These are phyloP conservation scores for Hylaeus volcanicus DNA, from an alignment of 1,140 invertebrate genomes.

Conservation along the genomic window DNA sequence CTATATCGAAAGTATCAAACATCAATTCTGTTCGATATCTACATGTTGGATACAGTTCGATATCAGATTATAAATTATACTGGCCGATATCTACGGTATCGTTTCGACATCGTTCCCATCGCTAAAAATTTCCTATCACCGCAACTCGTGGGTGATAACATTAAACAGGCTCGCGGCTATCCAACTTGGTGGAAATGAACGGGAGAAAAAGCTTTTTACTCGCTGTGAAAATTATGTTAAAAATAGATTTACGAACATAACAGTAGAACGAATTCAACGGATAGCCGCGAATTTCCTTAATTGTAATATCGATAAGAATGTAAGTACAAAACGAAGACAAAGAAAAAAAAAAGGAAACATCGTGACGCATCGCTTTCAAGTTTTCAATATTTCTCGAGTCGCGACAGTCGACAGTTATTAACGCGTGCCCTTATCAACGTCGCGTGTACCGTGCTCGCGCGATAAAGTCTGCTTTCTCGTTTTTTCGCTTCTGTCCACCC, in stretches of 20 bases:
- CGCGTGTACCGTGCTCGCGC: neutral
- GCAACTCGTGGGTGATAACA: neutral
- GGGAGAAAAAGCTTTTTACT: too few species aligned
- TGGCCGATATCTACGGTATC: too few species aligned
- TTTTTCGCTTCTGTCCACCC: slow-evolving; percentile 2
- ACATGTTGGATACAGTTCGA: too few species aligned
- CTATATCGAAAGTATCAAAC: too few species aligned
- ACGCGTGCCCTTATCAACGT: slow-evolving; percentile 19
- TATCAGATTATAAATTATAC: too few species aligned
- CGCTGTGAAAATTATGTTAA: too few species aligned
- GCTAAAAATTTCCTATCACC: neutral
- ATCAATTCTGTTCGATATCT: too few species aligned
- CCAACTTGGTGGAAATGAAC: neutral
- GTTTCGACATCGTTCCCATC: too few species aligned
- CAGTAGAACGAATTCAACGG: neutral
- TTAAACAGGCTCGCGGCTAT: neutral
- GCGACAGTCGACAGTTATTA: slow-evolving; percentile 39
- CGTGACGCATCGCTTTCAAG: slow-evolving; percentile 36
- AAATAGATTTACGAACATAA: too few species aligned
- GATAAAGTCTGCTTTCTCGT: slow-evolving; percentile 2
- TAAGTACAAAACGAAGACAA: slow-evolving; percentile 57
- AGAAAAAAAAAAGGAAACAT: neutral
- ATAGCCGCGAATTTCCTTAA: neutral
- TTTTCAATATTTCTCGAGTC: slow-evolving; percentile 49
- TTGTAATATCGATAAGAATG: slow-evolving; percentile 31